phyloP scores from a whole-genome alignment of 2,113 vertebrate species.

The Thinocorus orbignyianus region DNA sequence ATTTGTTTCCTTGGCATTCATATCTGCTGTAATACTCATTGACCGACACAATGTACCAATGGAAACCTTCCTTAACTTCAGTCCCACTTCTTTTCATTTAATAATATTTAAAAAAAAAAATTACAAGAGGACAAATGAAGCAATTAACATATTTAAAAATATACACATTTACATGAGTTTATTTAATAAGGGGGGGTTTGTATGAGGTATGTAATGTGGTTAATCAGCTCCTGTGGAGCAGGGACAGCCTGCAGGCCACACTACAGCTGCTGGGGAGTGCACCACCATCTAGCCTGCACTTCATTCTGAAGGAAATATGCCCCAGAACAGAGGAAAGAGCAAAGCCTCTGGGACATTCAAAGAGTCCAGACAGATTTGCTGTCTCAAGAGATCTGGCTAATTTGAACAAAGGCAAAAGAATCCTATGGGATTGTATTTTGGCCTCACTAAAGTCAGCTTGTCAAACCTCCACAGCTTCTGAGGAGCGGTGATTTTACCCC shows the following conservation, averaged over 20 bases:
- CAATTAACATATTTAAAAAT: background rate
- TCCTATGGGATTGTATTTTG: background rate
- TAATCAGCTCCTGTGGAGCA: background rate
- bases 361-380: background rate
- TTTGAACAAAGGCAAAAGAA: background rate
- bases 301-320: background rate
- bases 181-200: background rate
- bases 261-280: background rate
- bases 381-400: background rate
- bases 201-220: background rate
- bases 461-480: background rate
- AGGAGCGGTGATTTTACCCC: background rate
- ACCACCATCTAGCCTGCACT: background rate
- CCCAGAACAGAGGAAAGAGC: background rate
- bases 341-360: background rate
- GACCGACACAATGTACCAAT: background rate
- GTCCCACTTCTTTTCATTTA: background rate
- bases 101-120: background rate
- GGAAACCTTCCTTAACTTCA: background rate
- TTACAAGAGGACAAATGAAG: background rate
- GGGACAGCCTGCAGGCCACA: background rate
- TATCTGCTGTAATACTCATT: background rate
- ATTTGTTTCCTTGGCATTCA: background rate
- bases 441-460: background rate
- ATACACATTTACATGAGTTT: background rate